Evolutionary conservation across 2,797 vertebrate genomes (phyloP).

Genomic region (Odontamblyopus rebecca): DNA sequence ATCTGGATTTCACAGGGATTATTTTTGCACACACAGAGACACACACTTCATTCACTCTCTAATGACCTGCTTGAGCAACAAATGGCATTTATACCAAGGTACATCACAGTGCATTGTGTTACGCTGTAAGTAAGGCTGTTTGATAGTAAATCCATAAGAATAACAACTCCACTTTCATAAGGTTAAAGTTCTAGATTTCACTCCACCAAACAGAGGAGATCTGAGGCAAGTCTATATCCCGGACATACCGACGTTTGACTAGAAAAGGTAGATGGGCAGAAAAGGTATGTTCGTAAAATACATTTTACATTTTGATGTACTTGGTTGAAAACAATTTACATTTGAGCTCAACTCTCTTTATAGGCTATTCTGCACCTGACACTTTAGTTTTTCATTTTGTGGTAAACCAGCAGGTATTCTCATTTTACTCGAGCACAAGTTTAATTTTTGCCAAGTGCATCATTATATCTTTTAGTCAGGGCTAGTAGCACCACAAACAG

Average conservation of each 20-base stretch:
- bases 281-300: too few species aligned
- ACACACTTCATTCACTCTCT: conserved; percentile 54
- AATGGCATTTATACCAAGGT: conserved; percentile 58
- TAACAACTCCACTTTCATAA: background rate
- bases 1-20: conserved; percentile 98
- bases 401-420: background rate
- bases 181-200: background rate
- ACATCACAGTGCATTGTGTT: conserved; percentile 32
- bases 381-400: too few species aligned
- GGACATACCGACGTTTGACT: too few species aligned
- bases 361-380: too few species aligned
- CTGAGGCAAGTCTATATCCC: too few species aligned
- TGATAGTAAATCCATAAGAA: background rate
- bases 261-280: too few species aligned
- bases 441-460: background rate
- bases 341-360: too few species aligned
- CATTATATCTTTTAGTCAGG: background rate
- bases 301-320: too few species aligned
- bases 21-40: conserved; percentile 73
- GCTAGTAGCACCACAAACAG: background rate
- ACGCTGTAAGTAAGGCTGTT: conserved; percentile 3
- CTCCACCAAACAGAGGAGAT: too few species aligned
- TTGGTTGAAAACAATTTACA: too few species aligned
- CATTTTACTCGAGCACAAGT: background rate
- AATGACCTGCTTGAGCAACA: conserved; percentile 72